phyloP scores from a whole-genome alignment of 2,888 invertebrate genomes.

The Epirrhoe alternata region DNA sequence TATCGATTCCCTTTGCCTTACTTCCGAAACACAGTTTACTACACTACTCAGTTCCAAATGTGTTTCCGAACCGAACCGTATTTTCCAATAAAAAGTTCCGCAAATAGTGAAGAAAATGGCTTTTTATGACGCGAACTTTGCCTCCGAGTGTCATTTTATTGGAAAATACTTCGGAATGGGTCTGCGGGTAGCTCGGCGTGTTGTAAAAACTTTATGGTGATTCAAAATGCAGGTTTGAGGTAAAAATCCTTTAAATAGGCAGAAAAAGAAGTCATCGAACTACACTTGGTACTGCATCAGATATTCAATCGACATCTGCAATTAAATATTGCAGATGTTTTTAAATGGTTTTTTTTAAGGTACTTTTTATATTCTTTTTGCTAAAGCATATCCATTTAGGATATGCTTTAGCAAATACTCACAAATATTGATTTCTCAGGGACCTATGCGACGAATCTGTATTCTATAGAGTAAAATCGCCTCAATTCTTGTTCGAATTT shows the following conservation, averaged over 20 bases:
- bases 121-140: conserved; percentile 61
- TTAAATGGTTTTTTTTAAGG: not conserved
- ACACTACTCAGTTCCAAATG: conserved; percentile 39
- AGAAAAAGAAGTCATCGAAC: not conserved
- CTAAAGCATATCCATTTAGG: no score
- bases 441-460: no score
- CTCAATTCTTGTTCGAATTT: not conserved
- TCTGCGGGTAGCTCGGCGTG: conserved; percentile 40
- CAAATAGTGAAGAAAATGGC: conserved; percentile 56
- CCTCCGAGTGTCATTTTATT: conserved; percentile 60
- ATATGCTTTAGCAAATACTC: no score
- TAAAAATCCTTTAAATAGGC: conserved; percentile 5
- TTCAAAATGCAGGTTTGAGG: conserved; percentile 41
- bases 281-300: not conserved
- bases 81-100: conserved; percentile 54
- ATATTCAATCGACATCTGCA: not conserved
- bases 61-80: conserved; percentile 49
- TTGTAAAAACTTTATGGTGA: conserved; percentile 41
- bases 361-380: no score
- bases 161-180: conserved; percentile 56
- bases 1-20: conserved; percentile 22
- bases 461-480: no score
- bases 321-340: not conserved
- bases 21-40: conserved; percentile 31
- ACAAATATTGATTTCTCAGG: no score